A percentile compares a stretch with the other conserved stretches of the same genome.
phyloP scores from a whole-genome alignment of 2,113 vertebrate species.

The Podiceps cristatus region DNA sequence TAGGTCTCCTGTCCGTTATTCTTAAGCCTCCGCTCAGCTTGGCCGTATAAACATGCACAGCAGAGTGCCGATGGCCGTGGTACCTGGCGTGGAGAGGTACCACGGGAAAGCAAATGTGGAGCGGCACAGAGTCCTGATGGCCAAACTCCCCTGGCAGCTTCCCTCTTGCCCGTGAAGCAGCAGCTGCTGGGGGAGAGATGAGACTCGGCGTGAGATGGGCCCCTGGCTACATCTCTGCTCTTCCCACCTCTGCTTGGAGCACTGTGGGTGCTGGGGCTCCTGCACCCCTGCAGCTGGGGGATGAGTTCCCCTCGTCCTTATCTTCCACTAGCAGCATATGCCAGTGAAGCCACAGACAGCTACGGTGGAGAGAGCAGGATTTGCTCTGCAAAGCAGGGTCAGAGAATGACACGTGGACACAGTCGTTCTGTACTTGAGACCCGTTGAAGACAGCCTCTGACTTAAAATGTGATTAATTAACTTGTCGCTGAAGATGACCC shows the following conservation, averaged over 20 bases:
- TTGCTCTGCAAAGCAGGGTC: neutral
- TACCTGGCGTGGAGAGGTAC: neutral
- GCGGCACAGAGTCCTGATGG: too few relatives aligned
- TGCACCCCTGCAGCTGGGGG: neutral
- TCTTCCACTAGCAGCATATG: neutral
- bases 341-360: neutral
- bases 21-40: neutral
- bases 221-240: neutral
- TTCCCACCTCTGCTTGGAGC: neutral
- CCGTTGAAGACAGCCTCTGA: neutral
- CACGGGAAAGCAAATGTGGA: neutral
- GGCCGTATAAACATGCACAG: neutral
- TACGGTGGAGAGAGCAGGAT: neutral
- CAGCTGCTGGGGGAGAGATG: neutral
- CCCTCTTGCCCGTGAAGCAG: neutral
- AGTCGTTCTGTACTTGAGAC: neutral
- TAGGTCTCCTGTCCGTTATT: neutral
- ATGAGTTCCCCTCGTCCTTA: neutral
- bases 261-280: rapidly evolving
- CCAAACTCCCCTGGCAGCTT: neutral
- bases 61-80: rapidly evolving
- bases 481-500: neutral
- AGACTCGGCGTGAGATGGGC: neutral
- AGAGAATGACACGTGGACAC: neutral
- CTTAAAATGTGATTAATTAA: neutral